Conservation (phyloP, 64 coral and sea anemone genomes). For the Pocillopora verrucosa region DNA sequence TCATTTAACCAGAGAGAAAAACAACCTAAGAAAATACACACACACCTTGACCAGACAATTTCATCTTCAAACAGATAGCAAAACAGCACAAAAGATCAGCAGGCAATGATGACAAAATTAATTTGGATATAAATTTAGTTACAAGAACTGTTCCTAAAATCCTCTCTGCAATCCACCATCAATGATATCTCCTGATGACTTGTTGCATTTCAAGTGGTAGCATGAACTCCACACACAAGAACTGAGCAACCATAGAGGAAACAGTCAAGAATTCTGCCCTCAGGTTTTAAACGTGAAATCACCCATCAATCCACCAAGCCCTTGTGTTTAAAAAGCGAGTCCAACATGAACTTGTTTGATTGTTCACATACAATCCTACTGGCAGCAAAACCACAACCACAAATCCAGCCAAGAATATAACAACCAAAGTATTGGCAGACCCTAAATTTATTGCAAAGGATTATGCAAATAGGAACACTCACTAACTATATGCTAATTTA, state of each 20-base stretch:
- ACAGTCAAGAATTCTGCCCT: neutral
- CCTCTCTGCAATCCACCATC: neutral
- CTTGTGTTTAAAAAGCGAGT: neutral
- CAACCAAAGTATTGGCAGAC: neutral
- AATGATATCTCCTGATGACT: neutral
- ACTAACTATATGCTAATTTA: neutral
- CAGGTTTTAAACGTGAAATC: neutral
- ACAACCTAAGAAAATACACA: neutral
- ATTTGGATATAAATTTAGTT: neutral
- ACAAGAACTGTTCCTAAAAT: neutral
- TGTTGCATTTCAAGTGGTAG: constrained; percentile 18
- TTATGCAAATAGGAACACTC: constrained; percentile 28
- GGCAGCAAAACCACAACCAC: neutral
- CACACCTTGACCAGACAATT: constrained; percentile 8
- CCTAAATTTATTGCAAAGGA: neutral
- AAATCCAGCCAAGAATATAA: neutral
- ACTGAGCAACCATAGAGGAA: neutral
- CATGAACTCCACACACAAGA: neutral
- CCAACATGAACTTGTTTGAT: neutral
- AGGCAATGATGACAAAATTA: constrained; percentile 10
- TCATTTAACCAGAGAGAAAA: neutral
- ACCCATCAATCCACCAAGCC: neutral
- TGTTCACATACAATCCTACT: neutral
- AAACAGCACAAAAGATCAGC: neutral
- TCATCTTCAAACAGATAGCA: neutral